Base-by-base conservation (phyloP, 2,888 invertebrate genomes). In the Epicampocera succincta region DNA sequence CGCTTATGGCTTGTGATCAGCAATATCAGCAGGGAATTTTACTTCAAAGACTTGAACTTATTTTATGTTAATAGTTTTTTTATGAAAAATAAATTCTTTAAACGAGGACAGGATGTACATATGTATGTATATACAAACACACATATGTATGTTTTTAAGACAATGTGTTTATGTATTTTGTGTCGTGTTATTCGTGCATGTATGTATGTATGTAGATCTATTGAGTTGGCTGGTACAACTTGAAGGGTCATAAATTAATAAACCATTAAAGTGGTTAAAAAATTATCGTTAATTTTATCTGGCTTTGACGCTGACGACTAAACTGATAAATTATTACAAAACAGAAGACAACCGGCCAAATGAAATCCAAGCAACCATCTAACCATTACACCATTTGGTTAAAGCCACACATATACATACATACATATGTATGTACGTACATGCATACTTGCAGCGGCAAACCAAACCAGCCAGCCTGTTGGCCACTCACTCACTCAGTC, bases 181-280 rank as follows among this genome's bases (percentile, higher is more conserved):
- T 42, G 60, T 48, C 48, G 40, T 52, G 15, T 52, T 44, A 38
- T 56, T 44, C n/a, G n/a, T n/a, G n/a, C n/a, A n/a, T n/a, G n/a
- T n/a, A n/a, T n/a, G n/a, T n/a, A n/a, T n/a, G n/a, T 79, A 61
- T 72, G 58, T 74, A 46, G 74, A 66, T 74, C 74, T 72, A 66
- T 78, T 60, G 50, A 54, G 42, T 29, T 60, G 68, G 29, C 48
- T 76, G 42, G 19, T 48, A 33, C 61, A 54, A 63, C 88, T 88
- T 90, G 90, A 90, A 90, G 89, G 90, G 89, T 89, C 90, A 90
- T 90, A 90, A 90, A 90, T 90, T 90, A 90, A 90, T 90, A 90
- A 90, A 89, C 90, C 90, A 90, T 90, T 90, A 90, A 90, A 90
- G 89, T 89, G 89, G 88, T 89, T 90, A 90, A 89, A 75, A 71